A percentile compares a stretch with the other conserved stretches of the same genome.
phyloP scores from a whole-genome alignment of 1,140 invertebrate species.

The Drosophila leontia region DNA sequence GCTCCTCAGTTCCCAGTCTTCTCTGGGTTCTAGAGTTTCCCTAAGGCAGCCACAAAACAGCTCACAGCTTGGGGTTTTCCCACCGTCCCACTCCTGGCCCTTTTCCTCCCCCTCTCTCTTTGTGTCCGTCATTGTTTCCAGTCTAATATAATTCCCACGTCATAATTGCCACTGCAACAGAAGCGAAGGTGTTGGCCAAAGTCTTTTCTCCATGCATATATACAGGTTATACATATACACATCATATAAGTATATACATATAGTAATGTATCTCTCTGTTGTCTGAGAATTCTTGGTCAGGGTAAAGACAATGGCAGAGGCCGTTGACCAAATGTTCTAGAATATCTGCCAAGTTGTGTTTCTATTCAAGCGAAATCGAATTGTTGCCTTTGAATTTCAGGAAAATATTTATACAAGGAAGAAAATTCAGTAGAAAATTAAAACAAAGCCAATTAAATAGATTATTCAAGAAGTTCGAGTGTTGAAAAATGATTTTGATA shows the following conservation, averaged over 20 bases:
- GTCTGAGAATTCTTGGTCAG: constrained; percentile 40
- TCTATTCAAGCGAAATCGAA: neutral
- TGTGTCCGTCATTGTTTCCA: constrained; percentile 68
- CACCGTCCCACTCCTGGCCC: neutral
- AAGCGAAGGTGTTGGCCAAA: constrained; percentile 34
- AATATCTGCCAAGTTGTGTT: constrained; percentile 16
- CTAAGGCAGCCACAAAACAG: constrained; percentile 56
- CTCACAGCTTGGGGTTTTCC: constrained; percentile 51
- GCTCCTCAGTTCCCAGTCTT: neutral
- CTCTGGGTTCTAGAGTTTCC: constrained; percentile 56
- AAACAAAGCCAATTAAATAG: neutral
- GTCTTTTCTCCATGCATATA: constrained; percentile 8
- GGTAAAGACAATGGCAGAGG: constrained; percentile 10
- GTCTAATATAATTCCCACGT: constrained; percentile 83
- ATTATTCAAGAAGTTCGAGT: neutral
- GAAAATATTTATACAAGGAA: neutral
- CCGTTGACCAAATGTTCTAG: constrained; percentile 47
- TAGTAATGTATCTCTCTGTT: neutral
- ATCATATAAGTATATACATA: neutral
- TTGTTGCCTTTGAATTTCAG: constrained; percentile 8
- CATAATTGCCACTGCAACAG: constrained; percentile 71
- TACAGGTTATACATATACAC: neutral
- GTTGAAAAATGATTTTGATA: neutral
- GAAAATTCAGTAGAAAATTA: neutral
- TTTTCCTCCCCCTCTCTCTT: neutral